phyloP scores from a whole-genome alignment of 2,888 invertebrate species.

The Drosophila stalkeri region DNA sequence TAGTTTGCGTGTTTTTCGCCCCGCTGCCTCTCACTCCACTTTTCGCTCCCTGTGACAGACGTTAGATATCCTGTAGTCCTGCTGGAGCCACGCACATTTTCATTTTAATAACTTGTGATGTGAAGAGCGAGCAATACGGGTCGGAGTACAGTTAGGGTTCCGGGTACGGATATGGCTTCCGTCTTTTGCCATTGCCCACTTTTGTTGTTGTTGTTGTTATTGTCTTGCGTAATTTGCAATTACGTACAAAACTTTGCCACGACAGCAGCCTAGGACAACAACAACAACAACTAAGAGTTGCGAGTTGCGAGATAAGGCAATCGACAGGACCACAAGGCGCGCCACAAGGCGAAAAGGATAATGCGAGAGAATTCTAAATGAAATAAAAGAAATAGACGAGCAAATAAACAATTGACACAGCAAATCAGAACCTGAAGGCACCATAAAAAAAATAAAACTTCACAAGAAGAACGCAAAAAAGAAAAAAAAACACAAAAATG shows the following conservation, averaged over 20 bases:
- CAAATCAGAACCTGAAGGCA: conserved; percentile 27
- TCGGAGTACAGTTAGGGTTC: conserved; percentile 7
- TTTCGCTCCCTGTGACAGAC: background rate
- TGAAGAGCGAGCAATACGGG: conserved; percentile 13
- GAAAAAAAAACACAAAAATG: background rate
- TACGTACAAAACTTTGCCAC: conserved; percentile 49
- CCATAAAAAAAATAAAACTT: background rate
- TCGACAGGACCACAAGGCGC: conserved; percentile 17
- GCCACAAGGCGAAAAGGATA: conserved; percentile 33
- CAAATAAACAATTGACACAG: conserved; percentile 25
- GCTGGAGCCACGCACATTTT: conserved; percentile 58
- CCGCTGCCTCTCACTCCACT: background rate
- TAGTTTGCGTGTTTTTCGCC: conserved; percentile 61
- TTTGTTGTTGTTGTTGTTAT: background rate
- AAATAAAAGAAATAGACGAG: conserved; percentile 39
- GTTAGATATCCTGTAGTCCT: conserved; percentile 41
- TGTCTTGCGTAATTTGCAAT: conserved; percentile 72
- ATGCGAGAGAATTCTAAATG: conserved; percentile 30
- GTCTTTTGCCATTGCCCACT: conserved; percentile 10
- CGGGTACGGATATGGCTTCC: background rate
- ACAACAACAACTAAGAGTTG: conserved; percentile 7
- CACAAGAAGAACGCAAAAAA: background rate
- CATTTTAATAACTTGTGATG: conserved; percentile 60
- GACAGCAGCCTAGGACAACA: conserved; percentile 17
- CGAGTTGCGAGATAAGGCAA: conserved; percentile 52